phyloP scores from a whole-genome alignment of 53 echinoderm and acorn worm genomes.

The Luidia sarsii region DNA sequence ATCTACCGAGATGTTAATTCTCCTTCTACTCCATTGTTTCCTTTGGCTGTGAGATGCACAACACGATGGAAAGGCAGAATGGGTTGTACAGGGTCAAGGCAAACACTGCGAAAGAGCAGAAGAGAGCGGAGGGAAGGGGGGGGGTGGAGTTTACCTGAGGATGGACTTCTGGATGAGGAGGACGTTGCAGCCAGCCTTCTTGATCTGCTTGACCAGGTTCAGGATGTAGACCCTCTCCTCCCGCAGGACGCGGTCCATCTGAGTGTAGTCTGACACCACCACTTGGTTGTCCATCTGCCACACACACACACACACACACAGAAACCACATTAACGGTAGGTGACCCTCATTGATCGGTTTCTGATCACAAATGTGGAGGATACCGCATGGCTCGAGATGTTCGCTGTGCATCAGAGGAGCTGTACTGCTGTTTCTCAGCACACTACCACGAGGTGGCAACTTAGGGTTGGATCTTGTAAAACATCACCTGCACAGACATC shows the following conservation, averaged over 20 bases:
- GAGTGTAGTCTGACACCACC: slow-evolving; percentile 90
- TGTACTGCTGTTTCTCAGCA: slow-evolving; percentile 28
- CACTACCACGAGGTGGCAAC: slow-evolving; percentile 11
- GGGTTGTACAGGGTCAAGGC: no score
- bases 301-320: no score
- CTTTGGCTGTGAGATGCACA: not conserved
- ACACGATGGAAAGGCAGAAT: no score
- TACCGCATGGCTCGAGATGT: no score
- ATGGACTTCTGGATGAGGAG: slow-evolving; percentile 93
- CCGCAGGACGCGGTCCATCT: slow-evolving; percentile 94
- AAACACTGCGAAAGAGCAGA: no score
- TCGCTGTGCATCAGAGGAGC: slow-evolving; percentile 30
- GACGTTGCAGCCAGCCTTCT: slow-evolving; percentile 96
- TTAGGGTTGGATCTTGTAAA: slow-evolving; percentile 57
- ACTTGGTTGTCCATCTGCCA: slow-evolving; percentile 95
- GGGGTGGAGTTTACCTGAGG: slow-evolving; percentile 82
- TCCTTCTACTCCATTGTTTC: no score
- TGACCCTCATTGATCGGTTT: no score
- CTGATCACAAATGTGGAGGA: no score
- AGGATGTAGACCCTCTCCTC: slow-evolving; percentile 88
- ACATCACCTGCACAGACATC: slow-evolving; percentile 51
- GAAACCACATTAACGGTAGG: no score
- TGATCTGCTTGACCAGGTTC: slow-evolving; percentile 91
- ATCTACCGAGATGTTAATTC: no score
- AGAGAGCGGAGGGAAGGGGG: not conserved